These are phyloP conservation scores for Tromatobia lineatoria DNA, from an alignment of 2,888 invertebrate genomes.

Conservation along the genomic window DNA sequence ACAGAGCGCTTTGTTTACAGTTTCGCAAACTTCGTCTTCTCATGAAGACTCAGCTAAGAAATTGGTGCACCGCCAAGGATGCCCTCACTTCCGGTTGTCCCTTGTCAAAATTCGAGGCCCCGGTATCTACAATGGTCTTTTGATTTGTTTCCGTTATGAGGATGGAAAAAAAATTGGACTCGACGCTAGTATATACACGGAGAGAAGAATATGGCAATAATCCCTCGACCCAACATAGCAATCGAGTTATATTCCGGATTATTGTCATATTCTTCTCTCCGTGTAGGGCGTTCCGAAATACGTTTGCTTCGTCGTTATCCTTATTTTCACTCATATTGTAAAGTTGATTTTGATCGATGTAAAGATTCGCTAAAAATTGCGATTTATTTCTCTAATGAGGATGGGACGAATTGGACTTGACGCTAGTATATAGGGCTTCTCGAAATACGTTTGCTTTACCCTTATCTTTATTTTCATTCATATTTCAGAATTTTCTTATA, in stretches of 20 bases:
- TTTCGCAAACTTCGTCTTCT: slow-evolving; percentile 21
- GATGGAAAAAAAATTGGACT: no score
- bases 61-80: not conserved
- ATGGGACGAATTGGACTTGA: no score
- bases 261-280: no score
- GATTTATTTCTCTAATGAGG: no score
- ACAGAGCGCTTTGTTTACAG: slow-evolving; percentile 35
- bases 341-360: not conserved
- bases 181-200: slow-evolving; percentile 2
- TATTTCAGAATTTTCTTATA: not conserved
- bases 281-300: not conserved
- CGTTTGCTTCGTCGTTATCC: not conserved
- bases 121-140: not conserved
- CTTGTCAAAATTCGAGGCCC: slow-evolving; percentile 7
- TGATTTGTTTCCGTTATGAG: not conserved
- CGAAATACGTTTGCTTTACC: not conserved
- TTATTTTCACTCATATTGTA: not conserved
- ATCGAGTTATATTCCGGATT: no score
- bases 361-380: no score
- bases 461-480: not conserved
- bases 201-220: no score
- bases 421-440: not conserved
- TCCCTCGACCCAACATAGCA: no score
- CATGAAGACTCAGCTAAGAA: slow-evolving; percentile 22
- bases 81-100: not conserved